Evolutionary conservation across 1,140 invertebrate genomes (phyloP).

Genomic region (Gyrodactylus bullatarudis): DNA sequence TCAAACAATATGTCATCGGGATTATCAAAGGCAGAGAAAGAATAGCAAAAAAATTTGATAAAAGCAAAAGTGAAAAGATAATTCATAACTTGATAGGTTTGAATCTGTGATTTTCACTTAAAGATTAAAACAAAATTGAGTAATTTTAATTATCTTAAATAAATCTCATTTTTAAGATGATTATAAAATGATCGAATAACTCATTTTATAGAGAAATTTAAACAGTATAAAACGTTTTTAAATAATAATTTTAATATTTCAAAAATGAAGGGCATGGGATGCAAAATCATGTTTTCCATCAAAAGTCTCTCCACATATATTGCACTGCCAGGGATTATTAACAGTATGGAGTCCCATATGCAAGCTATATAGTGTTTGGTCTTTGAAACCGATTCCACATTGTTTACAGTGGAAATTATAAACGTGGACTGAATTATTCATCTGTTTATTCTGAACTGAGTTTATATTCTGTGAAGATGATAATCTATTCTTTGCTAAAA

Average conservation of each 20-base stretch:
- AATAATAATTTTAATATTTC: not conserved
- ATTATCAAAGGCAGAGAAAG: too few species aligned
- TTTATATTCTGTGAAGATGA: too few species aligned
- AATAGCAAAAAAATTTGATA: not conserved
- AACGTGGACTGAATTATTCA: too few species aligned
- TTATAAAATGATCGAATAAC: not conserved
- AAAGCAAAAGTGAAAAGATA: not conserved
- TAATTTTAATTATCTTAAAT: not conserved
- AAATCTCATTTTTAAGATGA: not conserved
- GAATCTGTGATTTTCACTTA: not conserved
- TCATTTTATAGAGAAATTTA: too few species aligned
- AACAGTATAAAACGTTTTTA: not conserved
- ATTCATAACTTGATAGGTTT: not conserved
- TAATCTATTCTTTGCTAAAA: too few species aligned
- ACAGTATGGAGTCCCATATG: slow-evolving; percentile 86
- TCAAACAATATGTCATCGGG: not conserved
- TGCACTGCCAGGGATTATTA: slow-evolving; percentile 82
- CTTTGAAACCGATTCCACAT: slow-evolving; percentile 66
- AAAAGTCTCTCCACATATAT: slow-evolving; percentile 67
- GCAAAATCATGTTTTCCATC: slow-evolving; percentile 77
- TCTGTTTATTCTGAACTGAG: too few species aligned
- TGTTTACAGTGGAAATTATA: slow-evolving; percentile 22
- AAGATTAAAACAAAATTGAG: not conserved
- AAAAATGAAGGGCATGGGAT: slow-evolving; percentile 32
- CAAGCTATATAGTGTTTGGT: slow-evolving; percentile 68